Evolutionary conservation across 2,113 vertebrate species (phyloP).

Genomic region (Albula goreensis): DNA sequence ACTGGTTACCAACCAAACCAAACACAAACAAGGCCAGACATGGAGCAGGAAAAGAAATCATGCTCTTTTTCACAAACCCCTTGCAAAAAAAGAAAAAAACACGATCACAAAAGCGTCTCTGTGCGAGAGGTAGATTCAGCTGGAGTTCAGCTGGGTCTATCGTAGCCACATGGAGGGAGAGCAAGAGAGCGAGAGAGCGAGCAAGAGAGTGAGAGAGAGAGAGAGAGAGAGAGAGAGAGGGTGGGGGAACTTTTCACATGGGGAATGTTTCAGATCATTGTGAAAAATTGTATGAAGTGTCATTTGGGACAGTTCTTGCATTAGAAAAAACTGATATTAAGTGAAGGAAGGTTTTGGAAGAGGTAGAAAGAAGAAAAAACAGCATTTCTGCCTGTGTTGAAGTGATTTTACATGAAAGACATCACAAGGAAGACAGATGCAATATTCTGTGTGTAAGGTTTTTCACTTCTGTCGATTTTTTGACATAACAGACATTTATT

Average conservation of each 20-base stretch:
- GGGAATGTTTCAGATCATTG: neutral
- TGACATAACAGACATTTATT: neutral
- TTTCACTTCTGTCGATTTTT: neutral
- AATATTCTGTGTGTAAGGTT: neutral
- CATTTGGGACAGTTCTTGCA: neutral
- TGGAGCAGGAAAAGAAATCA: slow-evolving; percentile 55
- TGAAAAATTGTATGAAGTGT: slow-evolving; percentile 1
- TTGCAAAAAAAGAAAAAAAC: slow-evolving; percentile 31
- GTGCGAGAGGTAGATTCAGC: neutral
- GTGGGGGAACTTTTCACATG: neutral
- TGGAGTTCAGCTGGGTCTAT: too few species aligned
- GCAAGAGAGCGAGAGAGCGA: slow-evolving; percentile 33
- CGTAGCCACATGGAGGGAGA: neutral
- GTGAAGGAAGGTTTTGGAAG: neutral
- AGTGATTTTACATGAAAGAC: neutral
- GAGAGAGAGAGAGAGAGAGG: slow-evolving; percentile 33
- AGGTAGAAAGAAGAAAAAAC: neutral
- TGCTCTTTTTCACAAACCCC: slow-evolving; percentile 54
- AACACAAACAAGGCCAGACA: slow-evolving; percentile 53
- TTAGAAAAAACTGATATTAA: neutral
- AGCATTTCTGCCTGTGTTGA: neutral
- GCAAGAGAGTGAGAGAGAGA: slow-evolving; percentile 34
- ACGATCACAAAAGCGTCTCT: slow-evolving; percentile 39
- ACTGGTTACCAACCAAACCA: slow-evolving; percentile 57
- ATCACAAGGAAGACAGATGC: neutral